phyloP scores from a whole-genome alignment of 2,797 vertebrate species.

The Erithacus rubecula region DNA sequence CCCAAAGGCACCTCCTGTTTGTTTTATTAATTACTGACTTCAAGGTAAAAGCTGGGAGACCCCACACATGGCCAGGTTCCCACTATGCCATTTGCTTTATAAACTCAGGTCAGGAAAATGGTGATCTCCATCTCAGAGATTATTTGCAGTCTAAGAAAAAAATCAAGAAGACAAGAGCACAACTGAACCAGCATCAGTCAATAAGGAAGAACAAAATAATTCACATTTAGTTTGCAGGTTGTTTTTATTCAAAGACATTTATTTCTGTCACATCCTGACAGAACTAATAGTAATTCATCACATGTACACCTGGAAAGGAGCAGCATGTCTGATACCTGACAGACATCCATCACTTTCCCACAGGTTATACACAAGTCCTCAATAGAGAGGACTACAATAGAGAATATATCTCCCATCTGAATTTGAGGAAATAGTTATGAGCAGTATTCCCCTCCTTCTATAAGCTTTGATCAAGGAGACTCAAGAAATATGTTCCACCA shows the following conservation, averaged over 20 bases:
- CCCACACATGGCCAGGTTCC: background rate
- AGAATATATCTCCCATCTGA: background rate
- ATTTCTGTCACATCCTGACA: background rate
- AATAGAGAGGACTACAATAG: background rate
- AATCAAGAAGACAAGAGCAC: background rate
- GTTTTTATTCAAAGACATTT: background rate
- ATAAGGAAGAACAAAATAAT: background rate
- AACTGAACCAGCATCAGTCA: background rate
- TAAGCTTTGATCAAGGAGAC: conserved; percentile 30
- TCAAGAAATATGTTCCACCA: conserved; percentile 22
- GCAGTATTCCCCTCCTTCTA: background rate
- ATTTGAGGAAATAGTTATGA: background rate
- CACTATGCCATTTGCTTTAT: background rate
- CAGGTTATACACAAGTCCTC: background rate
- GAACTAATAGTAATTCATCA: background rate
- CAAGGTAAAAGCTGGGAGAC: background rate
- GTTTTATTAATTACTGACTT: background rate
- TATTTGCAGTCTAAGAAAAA: background rate
- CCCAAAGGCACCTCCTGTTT: background rate
- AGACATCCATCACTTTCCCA: background rate
- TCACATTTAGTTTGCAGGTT: background rate
- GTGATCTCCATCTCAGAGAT: background rate
- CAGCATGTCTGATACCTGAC: background rate
- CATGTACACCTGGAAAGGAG: background rate
- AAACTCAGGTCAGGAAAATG: background rate